Evolutionary conservation across 2,888 invertebrate species (phyloP).

Genomic region (Lasioglossum figueresi): DNA sequence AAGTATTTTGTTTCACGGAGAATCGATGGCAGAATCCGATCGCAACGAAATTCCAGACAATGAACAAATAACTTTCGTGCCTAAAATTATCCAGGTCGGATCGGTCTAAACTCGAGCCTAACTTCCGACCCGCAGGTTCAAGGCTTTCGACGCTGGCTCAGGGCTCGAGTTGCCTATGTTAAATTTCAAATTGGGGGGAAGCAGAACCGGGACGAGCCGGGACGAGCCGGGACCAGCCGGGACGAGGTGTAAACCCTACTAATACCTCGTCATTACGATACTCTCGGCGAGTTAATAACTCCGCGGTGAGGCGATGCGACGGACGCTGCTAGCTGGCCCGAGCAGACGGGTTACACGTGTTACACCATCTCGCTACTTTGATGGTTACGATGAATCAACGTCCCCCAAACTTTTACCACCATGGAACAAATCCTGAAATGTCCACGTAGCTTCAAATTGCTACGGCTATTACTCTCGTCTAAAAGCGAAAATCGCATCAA

Average conservation of each 20-base stretch:
- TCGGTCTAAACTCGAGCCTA: slow-evolving; percentile 22
- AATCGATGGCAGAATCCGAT: not conserved
- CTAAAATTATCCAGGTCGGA: slow-evolving; percentile 8
- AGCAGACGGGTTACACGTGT: slow-evolving; percentile 59
- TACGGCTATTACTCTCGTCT: not conserved
- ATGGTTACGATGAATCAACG: not conserved
- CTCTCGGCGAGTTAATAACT: slow-evolving; percentile 61
- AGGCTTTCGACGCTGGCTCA: not conserved
- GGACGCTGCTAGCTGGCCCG: slow-evolving; percentile 23
- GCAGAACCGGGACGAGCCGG: slow-evolving; percentile 10
- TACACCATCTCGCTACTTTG: not conserved
- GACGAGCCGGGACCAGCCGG: slow-evolving; percentile 23
- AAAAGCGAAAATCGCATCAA: too few species aligned
- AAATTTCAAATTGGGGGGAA: slow-evolving; percentile 47
- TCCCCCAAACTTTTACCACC: not conserved
- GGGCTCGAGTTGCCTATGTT: slow-evolving; percentile 25
- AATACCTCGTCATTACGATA: slow-evolving; percentile 60
- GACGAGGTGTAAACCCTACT: slow-evolving; percentile 43
- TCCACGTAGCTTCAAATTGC: not conserved
- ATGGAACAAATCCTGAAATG: not conserved
- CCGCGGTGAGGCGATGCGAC: slow-evolving; percentile 46
- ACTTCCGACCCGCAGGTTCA: slow-evolving; percentile 16
- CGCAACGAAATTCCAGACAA: not conserved
- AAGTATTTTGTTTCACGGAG: not conserved
- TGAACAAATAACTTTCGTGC: not conserved